Evolutionary conservation across 2,113 vertebrate species (phyloP), one percentile per base, ranked within the genome.

Genomic region (Camarhynchus parvulus): DNA sequence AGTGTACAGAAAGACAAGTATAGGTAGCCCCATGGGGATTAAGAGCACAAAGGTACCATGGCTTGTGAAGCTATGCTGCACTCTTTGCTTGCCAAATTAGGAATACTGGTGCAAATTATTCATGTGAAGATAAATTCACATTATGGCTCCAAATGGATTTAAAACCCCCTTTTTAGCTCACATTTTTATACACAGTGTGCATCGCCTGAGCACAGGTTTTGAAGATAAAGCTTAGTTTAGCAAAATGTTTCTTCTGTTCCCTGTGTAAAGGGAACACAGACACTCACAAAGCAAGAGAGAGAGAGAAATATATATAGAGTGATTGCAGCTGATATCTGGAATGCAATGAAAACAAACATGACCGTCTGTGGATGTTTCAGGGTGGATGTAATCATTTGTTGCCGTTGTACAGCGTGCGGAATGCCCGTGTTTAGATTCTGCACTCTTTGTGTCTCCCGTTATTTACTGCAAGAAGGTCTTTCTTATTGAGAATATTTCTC

Each of bases 1-100:
- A 97, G 97, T 96, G 74, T 91, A 96, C 94, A 92, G 95, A 96
- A 96, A 98, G 97, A 96, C 96, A 97, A 98, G 92, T 96, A 97
- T 95, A 97, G 96, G 97, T 96, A 96, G 96, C 77, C 94, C 87
- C 76, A 6, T 47, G 93, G 90, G 95, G 83, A 89, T 90, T 92
- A 94, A 95, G 93, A 97, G 76, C 81, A 95, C 78, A 97, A 96
- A 97, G 93, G 85, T 87, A 92, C 55, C 8, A 68, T 13, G 66
- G 42, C 56, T 96, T 53, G 82, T 50, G 79, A 91, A 90, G 88
- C 53, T 53, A 56, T 8, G 42, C 76, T 63, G 58, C 42, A 49
- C 35, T 87, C 72, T 67, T 78, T 83, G 68, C 89, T 91, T 82
- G 87, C 59, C 85, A 96, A 89, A 95, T 74, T 83, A 93, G 70